phyloP scores from a whole-genome alignment of 2,888 invertebrate genomes.

The Conistra vaccinii region DNA sequence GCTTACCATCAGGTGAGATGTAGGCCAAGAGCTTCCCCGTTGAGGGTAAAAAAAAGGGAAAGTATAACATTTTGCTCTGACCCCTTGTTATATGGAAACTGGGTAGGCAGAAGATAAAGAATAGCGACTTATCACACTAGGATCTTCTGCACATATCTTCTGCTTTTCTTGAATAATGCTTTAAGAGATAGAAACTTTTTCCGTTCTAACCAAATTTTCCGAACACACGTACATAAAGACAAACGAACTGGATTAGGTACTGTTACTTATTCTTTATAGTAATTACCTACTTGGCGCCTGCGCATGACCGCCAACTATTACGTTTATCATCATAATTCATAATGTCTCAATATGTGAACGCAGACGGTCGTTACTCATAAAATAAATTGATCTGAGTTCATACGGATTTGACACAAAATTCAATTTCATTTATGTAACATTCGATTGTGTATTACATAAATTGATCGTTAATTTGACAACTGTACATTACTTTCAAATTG shows the following conservation, averaged over 20 bases:
- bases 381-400: slow-evolving; percentile 13
- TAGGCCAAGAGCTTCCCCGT: no score
- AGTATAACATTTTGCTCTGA: neutral
- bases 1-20: no score
- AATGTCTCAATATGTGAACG: slow-evolving; percentile 13
- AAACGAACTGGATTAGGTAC: neutral
- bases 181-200: neutral
- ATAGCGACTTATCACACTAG: neutral
- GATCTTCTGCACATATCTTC: neutral
- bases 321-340: slow-evolving; percentile 12
- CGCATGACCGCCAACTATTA: slow-evolving; percentile 26
- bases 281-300: slow-evolving; percentile 27
- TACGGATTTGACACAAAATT: slow-evolving; percentile 14
- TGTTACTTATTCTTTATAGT: neutral
- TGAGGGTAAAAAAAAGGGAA: no score
- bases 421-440: slow-evolving; percentile 18
- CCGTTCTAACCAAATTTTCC: neutral
- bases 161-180: neutral
- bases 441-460: slow-evolving; percentile 21
- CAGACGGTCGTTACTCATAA: slow-evolving; percentile 9
- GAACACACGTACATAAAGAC: neutral
- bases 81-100: neutral
- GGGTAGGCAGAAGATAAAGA: neutral
- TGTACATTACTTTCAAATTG: slow-evolving; percentile 21
- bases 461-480: slow-evolving; percentile 10